Base-by-base conservation (phyloP, 2,888 invertebrate species). In the Sarcophaga variegata region DNA sequence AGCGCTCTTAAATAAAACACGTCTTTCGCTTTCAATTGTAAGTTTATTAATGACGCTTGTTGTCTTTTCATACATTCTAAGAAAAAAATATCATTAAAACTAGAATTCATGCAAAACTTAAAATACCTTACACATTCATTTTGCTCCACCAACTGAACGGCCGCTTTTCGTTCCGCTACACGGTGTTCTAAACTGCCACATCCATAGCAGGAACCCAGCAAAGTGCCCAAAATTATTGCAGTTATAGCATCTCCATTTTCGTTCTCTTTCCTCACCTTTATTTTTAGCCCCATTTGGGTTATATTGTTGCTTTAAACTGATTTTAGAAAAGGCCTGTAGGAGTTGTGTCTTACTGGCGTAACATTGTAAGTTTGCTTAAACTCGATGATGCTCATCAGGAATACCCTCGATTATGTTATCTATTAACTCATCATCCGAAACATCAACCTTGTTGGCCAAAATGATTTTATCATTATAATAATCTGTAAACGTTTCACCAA, bases 141-240 rank as follows among this genome's bases (percentile, higher is more conserved):
- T 4, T 60, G 17, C 5, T 37, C 47, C 37, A 67, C 1, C 2
- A 45, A 66, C 4, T 45, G 25, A 20, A 67, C 69, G 3, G 59
- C 60, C 3, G 17, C 54, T 27, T 81, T 85, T 17, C 81, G 4
- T 8, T 81, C 81, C 2, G 77, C 79, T 17, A 74, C 80, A 14
- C 60, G 82, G 25, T 86, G 88, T 1, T 67, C 69, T 4, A 22
- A 0, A 17, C 80, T 86, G n/a, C 88, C 82, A 14, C 88, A 86
- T 12, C 59, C 88, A 67, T 71, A 86, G 25, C 88, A 86, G 12
- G 88, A 76, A 25, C 88, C 86, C 17, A 1, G 85, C 88, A 71
- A 62, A 83, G 62, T 88, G 83, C 11, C 88, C 85, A 27, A 83
- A 22, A 2, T 71, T 75, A 62, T 80, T 86, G 37, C 82, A 88